These are phyloP conservation scores for Malthinus flaveolus DNA, from an alignment of 2,888 invertebrate species.

Conservation along the genomic window DNA sequence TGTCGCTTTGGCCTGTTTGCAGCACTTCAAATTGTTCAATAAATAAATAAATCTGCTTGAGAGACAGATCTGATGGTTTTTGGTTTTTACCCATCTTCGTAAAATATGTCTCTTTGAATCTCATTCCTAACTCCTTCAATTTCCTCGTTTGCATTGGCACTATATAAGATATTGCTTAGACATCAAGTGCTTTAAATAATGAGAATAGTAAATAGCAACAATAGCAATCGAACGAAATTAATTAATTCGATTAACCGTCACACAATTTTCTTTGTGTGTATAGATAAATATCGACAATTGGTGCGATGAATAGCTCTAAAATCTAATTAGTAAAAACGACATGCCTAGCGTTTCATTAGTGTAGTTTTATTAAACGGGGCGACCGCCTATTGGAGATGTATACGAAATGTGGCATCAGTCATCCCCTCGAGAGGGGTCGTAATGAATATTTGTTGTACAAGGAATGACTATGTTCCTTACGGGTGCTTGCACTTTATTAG, in stretches of 20 bases:
- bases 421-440: conserved; percentile 39
- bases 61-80: too few species aligned
- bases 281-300: conserved; percentile 2
- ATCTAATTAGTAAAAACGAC: conserved; percentile 46
- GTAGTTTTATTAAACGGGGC: conserved; percentile 50
- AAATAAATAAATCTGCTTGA: too few species aligned
- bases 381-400: conserved; percentile 37
- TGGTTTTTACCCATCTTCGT: too few species aligned
- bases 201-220: neutral
- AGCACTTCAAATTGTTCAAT: too few species aligned
- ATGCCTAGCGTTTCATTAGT: conserved; percentile 50
- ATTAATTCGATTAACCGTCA: neutral
- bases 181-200: too few species aligned
- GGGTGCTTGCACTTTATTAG: conserved; percentile 50
- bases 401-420: conserved; percentile 28
- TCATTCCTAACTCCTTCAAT: too few species aligned
- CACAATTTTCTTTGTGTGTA: neutral
- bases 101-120: too few species aligned
- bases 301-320: conserved; percentile 43
- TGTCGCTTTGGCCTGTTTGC: too few species aligned
- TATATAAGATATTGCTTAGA: too few species aligned
- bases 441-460: conserved; percentile 52
- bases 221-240: neutral
- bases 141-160: too few species aligned
- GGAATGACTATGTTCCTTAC: conserved; percentile 50